Conservation (phyloP, 2,797 vertebrate species). For the Falco rusticolus region DNA sequence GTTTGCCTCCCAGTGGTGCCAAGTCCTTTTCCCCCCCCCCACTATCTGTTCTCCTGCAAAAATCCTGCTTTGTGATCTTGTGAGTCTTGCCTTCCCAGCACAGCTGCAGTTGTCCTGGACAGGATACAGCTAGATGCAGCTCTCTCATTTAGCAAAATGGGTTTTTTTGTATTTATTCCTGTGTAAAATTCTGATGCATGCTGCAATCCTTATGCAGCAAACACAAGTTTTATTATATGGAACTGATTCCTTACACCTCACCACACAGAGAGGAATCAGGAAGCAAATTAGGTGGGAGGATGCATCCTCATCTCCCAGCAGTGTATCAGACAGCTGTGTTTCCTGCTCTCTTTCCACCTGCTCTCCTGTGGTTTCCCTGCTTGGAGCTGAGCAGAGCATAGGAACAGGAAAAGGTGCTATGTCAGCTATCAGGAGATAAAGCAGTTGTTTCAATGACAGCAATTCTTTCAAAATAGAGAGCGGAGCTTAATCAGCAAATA, state of each 20-base stretch:
- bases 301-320: background rate
- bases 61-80: background rate
- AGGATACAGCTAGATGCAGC: background rate
- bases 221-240: background rate
- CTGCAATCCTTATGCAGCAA: background rate
- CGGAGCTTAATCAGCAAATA: slow-evolving; percentile 31
- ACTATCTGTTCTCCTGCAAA: background rate
- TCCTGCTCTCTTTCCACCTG: background rate
- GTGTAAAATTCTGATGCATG: background rate
- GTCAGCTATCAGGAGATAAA: background rate
- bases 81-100: background rate
- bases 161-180: background rate
- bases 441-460: background rate
- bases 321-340: background rate
- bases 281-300: background rate
- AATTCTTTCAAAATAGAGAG: slow-evolving; percentile 7
- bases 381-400: background rate
- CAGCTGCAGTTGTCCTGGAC: background rate
- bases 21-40: background rate
- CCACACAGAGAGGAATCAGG: background rate
- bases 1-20: background rate
- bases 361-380: background rate
- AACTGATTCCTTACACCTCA: background rate
- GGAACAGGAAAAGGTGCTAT: background rate
- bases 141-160: background rate